Base-by-base conservation (phyloP, 2,113 vertebrate species). In the Gallinago jamesoni region DNA sequence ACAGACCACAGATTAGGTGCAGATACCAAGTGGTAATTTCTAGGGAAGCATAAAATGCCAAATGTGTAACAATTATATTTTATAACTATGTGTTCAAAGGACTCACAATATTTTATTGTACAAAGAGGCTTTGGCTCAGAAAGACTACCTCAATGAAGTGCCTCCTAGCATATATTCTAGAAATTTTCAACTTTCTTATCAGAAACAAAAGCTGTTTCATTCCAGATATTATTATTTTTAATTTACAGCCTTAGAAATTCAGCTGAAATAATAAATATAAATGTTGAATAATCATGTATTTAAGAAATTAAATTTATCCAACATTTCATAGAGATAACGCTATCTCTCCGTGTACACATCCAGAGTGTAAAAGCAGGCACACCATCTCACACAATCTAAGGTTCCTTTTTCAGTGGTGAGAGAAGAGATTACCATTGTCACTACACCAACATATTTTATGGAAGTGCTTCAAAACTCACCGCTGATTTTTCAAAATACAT, bases 21-120 rank as follows among this genome's bases (percentile, higher is more conserved):
- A 97, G 97, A 97, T 93, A 97, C 93, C 97, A 97, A 98, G 92
- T 68, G 91, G 93, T 84, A 97, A 98, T 97, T 98, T 97, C 97
- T 56, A 97, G 96, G 94, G 96, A 97, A 77, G 82, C 83, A 97
- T 98, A 97, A 98, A 98, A 98, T 93, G 95, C 95, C 95, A 97
- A 98, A 96, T 84, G 94, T 96, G 82, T 96, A 97, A 97, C 95
- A 96, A 97, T 97, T 98, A 90, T 95, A 92, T 97, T 98, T 98
- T 97, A 97, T 81, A 96, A 93, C 92, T 63, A 41, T 84, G 82
- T 75, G 84, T 95, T 97, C 96, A 97, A 97, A 97, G 91, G 96
- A 93, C 90, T 97, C 93, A 35, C 24, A 69, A 89, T 90, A 87
- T 95, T 97, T 97, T 96, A 97, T 77, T 86, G 89, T 19, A 96